phyloP scores from a whole-genome alignment of 2,888 invertebrate species.

The Sinelater perroti region DNA sequence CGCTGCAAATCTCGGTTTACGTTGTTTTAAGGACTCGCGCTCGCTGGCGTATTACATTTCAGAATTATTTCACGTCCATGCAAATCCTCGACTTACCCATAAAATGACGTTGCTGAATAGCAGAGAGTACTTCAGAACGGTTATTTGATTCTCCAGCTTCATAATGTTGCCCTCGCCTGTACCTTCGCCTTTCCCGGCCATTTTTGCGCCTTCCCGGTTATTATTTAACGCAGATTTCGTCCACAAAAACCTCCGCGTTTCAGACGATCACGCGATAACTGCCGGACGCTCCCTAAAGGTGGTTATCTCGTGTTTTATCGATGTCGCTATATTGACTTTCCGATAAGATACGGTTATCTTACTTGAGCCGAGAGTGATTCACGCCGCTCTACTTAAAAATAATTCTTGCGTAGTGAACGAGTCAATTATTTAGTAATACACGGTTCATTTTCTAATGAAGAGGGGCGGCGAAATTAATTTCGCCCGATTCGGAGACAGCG shows the following conservation, averaged over 20 bases:
- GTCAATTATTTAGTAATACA: no score
- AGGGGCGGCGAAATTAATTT: slow-evolving; percentile 49
- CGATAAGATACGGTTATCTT: slow-evolving; percentile 39
- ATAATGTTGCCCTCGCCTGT: slow-evolving; percentile 64
- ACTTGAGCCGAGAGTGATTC: slow-evolving; percentile 33
- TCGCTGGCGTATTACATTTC: not conserved
- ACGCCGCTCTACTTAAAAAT: slow-evolving; percentile 24
- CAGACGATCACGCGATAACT: slow-evolving; percentile 13
- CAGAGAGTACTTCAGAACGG: slow-evolving; percentile 81
- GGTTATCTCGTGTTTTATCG: slow-evolving; percentile 18
- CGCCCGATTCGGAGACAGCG: slow-evolving; percentile 50
- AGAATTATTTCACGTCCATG: slow-evolving; percentile 7
- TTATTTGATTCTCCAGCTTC: slow-evolving; percentile 78
- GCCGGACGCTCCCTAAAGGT: slow-evolving; percentile 6
- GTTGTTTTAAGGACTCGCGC: not conserved
- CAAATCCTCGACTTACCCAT: slow-evolving; percentile 69
- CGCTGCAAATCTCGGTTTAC: not conserved
- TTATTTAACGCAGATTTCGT: not conserved
- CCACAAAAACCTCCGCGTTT: not conserved
- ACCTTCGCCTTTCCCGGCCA: slow-evolving; percentile 68
- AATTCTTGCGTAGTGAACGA: no score
- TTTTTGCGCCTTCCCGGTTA: slow-evolving; percentile 48
- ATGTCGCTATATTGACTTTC: slow-evolving; percentile 14
- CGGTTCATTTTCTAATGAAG: not conserved
- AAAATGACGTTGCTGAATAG: slow-evolving; percentile 82